Conservation (phyloP, 1,140 invertebrate species). For the Triops cancriformis region DNA sequence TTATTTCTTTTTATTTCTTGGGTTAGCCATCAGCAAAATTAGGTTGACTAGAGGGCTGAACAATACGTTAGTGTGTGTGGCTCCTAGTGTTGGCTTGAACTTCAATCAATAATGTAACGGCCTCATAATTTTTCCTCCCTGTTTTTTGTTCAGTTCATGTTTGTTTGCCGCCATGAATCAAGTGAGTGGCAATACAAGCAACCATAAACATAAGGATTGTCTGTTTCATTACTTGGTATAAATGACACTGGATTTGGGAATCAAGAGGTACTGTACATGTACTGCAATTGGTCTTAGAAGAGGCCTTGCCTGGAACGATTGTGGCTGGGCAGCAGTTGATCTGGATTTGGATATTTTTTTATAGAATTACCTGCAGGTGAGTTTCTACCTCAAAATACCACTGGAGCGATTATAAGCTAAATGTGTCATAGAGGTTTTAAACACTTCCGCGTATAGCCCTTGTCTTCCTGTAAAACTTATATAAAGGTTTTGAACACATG, state of each 20-base stretch:
- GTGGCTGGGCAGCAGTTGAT: too few relatives aligned
- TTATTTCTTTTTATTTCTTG: not conserved
- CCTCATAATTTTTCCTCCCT: not conserved
- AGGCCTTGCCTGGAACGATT: too few relatives aligned
- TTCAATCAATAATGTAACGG: slow-evolving; percentile 11
- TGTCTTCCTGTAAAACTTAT: too few relatives aligned
- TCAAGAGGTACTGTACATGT: not conserved
- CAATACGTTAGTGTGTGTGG: not conserved
- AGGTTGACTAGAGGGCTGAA: not conserved
- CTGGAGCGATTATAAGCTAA: too few relatives aligned
- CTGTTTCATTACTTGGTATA: not conserved
- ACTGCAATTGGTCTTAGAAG: too few relatives aligned
- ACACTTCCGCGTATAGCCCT: too few relatives aligned
- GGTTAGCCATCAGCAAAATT: not conserved
- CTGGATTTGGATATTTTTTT: too few relatives aligned
- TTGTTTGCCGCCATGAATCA: not conserved
- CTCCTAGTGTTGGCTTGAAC: not conserved
- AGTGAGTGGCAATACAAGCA: slow-evolving; percentile 9
- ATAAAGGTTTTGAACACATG: too few relatives aligned
- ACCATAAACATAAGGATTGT: not conserved
- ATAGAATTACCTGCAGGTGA: too few relatives aligned
- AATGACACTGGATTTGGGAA: not conserved
- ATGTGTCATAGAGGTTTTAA: too few relatives aligned
- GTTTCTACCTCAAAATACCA: too few relatives aligned
- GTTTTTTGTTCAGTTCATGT: slow-evolving; percentile 8